These are phyloP conservation scores for Mythimna albipuncta DNA, from an alignment of 2,888 invertebrate genomes.

Conservation along the genomic window DNA sequence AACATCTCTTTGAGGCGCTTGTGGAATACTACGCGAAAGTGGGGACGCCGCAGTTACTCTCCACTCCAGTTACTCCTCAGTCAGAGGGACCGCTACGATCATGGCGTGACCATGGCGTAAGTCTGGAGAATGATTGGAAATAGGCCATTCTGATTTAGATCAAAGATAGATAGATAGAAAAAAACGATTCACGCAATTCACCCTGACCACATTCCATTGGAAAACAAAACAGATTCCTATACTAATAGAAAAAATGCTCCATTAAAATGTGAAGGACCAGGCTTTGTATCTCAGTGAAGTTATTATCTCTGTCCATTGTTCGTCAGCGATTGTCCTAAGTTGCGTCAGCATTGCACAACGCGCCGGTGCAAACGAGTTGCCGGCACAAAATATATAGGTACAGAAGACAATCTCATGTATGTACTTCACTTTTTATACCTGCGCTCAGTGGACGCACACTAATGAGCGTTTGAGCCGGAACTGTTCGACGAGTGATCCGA, in stretches of 20 bases:
- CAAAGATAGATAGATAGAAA: neutral
- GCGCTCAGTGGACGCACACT: no score
- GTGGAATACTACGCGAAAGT: no score
- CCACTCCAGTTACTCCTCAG: no score
- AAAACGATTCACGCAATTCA: neutral
- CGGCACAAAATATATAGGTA: neutral
- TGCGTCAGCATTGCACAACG: slow-evolving; percentile 56
- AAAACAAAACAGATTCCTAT: slow-evolving; percentile 3
- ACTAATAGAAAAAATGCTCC: slow-evolving; percentile 18
- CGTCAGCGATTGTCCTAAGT: slow-evolving; percentile 55
- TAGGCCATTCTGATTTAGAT: neutral
- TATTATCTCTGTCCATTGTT: slow-evolving; percentile 60
- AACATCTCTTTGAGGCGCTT: no score
- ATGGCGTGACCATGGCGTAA: neutral
- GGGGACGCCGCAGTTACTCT: no score
- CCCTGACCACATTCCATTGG: slow-evolving; percentile 14
- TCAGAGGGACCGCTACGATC: neutral
- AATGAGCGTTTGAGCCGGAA: no score
- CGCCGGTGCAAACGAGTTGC: slow-evolving; percentile 28
- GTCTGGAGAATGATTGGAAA: neutral
- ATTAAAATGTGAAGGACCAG: slow-evolving; percentile 41
- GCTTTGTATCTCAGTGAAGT: slow-evolving; percentile 24
- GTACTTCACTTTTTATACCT: no score
- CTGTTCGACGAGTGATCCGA: no score
- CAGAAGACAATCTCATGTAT: no score